A percentile compares a stretch with the other conserved stretches of the same genome.
phyloP scores from a whole-genome alignment of 2,888 invertebrate species.

The Perizoma flavofasciatum region DNA sequence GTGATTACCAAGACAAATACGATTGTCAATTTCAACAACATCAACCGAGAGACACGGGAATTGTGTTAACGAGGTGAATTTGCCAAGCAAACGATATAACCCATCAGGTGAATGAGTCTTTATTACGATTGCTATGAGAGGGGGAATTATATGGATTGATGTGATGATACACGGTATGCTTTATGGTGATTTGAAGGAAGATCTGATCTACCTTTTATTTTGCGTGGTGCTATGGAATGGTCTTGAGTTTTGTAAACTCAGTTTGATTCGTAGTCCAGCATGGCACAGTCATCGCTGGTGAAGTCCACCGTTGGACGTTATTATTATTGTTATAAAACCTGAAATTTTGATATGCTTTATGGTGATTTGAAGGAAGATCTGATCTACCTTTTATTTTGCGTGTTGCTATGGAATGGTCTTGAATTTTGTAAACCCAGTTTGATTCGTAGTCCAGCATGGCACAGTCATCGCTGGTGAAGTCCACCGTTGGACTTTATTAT shows the following conservation, averaged over 20 bases:
- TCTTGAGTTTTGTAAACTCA: too few species aligned
- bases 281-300: too few species aligned
- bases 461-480: too few species aligned
- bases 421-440: too few species aligned
- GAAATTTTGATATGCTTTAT: not conserved
- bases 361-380: not conserved
- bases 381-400: too few species aligned
- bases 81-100: constrained; percentile 25
- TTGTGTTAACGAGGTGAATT: constrained; percentile 28
- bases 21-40: constrained; percentile 1
- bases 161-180: not conserved
- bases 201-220: not conserved
- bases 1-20: constrained; percentile 1
- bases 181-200: not conserved
- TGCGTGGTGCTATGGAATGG: too few species aligned
- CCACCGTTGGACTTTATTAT: too few species aligned
- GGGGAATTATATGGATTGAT: constrained; percentile 29
- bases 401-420: too few species aligned
- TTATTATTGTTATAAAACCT: too few species aligned
- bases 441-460: too few species aligned
- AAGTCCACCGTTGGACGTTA: too few species aligned
- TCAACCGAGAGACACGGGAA: not conserved
- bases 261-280: too few species aligned
- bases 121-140: constrained; percentile 28
- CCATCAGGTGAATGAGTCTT: constrained; percentile 23